These are phyloP conservation scores for Zaprionus camerounensis DNA, from an alignment of 1,140 invertebrate genomes.

Conservation along the genomic window DNA sequence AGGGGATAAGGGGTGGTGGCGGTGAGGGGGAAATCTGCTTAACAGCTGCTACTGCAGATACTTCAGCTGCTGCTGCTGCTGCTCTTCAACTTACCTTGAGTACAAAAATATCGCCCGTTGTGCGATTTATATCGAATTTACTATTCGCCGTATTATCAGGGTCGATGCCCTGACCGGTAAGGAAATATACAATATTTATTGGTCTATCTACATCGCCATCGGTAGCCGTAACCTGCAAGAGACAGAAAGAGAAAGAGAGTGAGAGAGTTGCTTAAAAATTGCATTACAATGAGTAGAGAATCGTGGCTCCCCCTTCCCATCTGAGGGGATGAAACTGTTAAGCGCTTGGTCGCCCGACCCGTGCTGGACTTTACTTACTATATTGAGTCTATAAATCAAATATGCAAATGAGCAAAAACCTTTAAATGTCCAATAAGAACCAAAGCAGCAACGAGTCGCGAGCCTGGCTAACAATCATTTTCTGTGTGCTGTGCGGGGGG, in stretches of 20 bases:
- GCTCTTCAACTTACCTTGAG: conserved; percentile 86
- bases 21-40: conserved; percentile 43
- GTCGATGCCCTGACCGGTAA: conserved; percentile 89
- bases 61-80: conserved; percentile 7
- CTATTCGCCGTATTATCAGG: conserved; percentile 87
- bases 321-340: conserved; percentile 19
- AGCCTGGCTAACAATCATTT: conserved; percentile 9
- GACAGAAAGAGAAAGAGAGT: conserved; percentile 84
- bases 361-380: conserved; percentile 60
- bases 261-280: conserved; percentile 18
- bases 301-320: not conserved
- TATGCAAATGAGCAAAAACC: conserved; percentile 79
- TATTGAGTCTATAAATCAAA: conserved; percentile 79
- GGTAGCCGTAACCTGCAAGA: conserved; percentile 85
- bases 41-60: conserved; percentile 4
- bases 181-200: conserved; percentile 89
- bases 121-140: conserved; percentile 89
- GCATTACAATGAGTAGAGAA: conserved; percentile 36
- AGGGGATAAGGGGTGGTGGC: not conserved
- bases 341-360: conserved; percentile 38
- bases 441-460: conserved; percentile 5
- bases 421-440: conserved; percentile 80
- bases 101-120: conserved; percentile 88
- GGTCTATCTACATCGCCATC: conserved; percentile 89
- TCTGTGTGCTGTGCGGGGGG: not conserved